phyloP scores from a whole-genome alignment of 2,888 invertebrate species.

The Morpho achilles region DNA sequence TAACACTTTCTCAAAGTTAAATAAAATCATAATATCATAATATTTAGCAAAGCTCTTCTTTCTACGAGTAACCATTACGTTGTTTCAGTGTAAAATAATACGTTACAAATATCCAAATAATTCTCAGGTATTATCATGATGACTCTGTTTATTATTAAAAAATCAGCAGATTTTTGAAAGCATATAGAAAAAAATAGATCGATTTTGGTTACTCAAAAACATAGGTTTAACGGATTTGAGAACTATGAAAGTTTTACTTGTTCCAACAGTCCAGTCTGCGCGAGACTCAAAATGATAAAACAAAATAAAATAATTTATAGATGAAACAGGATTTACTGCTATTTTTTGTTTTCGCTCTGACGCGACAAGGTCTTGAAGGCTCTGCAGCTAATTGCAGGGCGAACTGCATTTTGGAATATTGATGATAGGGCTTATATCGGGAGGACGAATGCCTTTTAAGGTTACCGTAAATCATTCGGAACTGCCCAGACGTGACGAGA shows the following conservation, averaged over 20 bases:
- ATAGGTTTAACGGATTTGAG: too few species aligned
- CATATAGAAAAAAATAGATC: too few species aligned
- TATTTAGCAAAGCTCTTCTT: too few species aligned
- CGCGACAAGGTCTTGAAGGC: constrained; percentile 72
- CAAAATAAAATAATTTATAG: constrained; percentile 39
- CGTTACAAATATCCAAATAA: too few species aligned
- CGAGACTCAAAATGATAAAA: constrained; percentile 14
- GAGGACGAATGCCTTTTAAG: constrained; percentile 73
- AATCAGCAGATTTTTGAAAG: too few species aligned
- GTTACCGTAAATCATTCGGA: constrained; percentile 74
- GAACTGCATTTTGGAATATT: constrained; percentile 78
- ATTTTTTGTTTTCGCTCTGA: constrained; percentile 61
- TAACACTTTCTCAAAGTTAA: too few species aligned
- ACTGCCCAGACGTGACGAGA: constrained; percentile 72
- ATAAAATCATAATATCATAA: too few species aligned
- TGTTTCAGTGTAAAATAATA: too few species aligned
- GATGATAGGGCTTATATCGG: constrained; percentile 77
- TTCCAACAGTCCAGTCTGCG: constrained; percentile 11
- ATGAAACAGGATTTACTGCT: constrained; percentile 68
- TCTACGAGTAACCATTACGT: too few species aligned
- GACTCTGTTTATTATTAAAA: too few species aligned
- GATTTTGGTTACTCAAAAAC: too few species aligned
- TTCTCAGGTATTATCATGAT: too few species aligned
- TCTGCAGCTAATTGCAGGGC: constrained; percentile 72
- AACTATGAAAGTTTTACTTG: constrained; percentile 55